Evolutionary conservation across 1,140 invertebrate genomes (phyloP), one percentile per base, ranked within the genome.

Genomic region (Stenopsyche tienmushanensis): DNA sequence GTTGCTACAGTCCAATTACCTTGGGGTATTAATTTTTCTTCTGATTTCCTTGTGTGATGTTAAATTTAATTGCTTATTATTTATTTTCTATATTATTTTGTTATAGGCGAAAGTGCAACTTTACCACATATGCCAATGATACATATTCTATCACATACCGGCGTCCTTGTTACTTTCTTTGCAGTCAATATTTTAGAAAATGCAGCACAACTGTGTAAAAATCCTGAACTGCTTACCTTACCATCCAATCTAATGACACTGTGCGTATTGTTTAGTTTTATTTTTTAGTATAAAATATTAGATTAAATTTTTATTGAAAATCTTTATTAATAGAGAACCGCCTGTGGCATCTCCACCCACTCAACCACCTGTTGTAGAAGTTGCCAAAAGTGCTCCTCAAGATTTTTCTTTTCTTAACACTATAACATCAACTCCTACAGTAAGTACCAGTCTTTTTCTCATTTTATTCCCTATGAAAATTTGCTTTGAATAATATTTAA

Each of bases 141-240:
- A 3, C 78, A 85, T 45, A 77, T 91, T 1, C 71, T 92, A 21
- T 88, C 89, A 1, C 85, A 90, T 47, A 83, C 88, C 44, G 90
- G 91, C 3, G 71, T 86, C 7, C 75, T 93, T n/a, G 83, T 87
- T 2, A 78, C 86, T 10, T 92, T 87, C 74, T 83, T 88, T 72
- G 82, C 89, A 55, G 77, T 91, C 3, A 90, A 91, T 73, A 68
- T 86, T 18, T 76, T 81, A 13, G 76, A 80, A 21, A 80, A 78
- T 13, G 80, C 79, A 0, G 72, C 76, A 0, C 76, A 72, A 17
- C 70, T 91, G 3, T 90, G 87, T 64, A 74, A 75, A 0, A 82
- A 85, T 34, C 81, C 85, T 1, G 82, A 88, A 65, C 72, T 76
- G 2, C 64, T 89, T 0, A 52, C 75, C 0, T 62, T 80, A 8